Base-by-base conservation (phyloP, 2,888 invertebrate genomes). In the Eristalis arbustorum region DNA sequence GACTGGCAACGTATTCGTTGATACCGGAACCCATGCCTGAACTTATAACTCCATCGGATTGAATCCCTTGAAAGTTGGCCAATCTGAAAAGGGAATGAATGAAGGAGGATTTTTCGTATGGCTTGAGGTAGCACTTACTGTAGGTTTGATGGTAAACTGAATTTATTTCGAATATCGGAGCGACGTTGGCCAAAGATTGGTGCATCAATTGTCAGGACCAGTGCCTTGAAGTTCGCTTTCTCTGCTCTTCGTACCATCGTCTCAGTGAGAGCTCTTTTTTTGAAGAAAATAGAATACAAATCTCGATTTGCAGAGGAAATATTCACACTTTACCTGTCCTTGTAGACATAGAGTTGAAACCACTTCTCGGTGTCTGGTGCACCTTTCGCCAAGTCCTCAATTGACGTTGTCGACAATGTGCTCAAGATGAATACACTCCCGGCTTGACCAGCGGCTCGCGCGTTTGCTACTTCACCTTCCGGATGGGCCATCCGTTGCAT, bases 261-360 rank as follows among this genome's bases (percentile, higher is more conserved):
- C 89, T 93, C 93, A 0, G 97, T 97, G 1, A 97, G 93, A 42
- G 95, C 88, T 49, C 92, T 92, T 5, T 62, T 5, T 62, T 96
- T 95, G n/a, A 14, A 42, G 6, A 18, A n/a, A 49, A 8, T 25
- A 22, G 10, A 59, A 8, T 71, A 18, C 28, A 2, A 31, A 31
- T 4, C 3, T 5, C 6, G 10, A 18, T n/a, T 11, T 1, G 13
- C n/a, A 3, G 10, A 13, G 11, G 22, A 28, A 8, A 14, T 14
- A 0, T 28, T 57, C 5, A 18, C 1, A 0, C 68, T 88, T 63
- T 40, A 96, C 96, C 96, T 95, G 91, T 98, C 96, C 85, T 94
- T 96, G 92, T 97, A 98, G 88, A 98, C 96, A 91, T 98, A 98
- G 0, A 98, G 94, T 92, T 99, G 98, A 91, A 98, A 98, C 98